These are phyloP conservation scores for Drosophila meridiana DNA, from an alignment of 2,888 invertebrate genomes.

Conservation along the genomic window DNA sequence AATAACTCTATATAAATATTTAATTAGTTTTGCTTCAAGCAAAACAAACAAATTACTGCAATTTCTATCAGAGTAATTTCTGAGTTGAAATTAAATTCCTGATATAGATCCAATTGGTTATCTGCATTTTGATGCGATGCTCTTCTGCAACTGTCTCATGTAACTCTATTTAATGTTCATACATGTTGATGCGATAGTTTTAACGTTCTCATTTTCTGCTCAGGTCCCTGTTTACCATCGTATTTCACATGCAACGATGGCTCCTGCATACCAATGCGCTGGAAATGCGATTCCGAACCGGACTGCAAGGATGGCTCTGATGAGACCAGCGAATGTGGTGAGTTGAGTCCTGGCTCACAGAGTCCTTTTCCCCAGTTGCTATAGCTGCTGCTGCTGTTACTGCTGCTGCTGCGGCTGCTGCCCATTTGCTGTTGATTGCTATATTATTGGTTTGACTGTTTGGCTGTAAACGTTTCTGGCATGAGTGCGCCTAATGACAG, in stretches of 20 bases:
- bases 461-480: slow-evolving; percentile 55
- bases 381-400: slow-evolving; percentile 1
- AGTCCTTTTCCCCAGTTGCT: neutral
- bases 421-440: slow-evolving; percentile 62
- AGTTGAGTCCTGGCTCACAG: slow-evolving; percentile 59
- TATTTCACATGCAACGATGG: slow-evolving; percentile 85
- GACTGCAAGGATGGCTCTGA: slow-evolving; percentile 88
- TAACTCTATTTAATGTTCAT: slow-evolving; percentile 14
- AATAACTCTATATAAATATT: neutral
- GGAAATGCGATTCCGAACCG: slow-evolving; percentile 87
- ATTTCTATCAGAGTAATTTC: neutral
- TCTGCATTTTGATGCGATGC: neutral
- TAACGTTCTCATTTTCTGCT: slow-evolving; percentile 45
- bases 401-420: slow-evolving; percentile 12
- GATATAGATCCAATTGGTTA: neutral
- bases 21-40: neutral
- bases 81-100: neutral
- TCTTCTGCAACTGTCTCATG: slow-evolving; percentile 1
- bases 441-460: slow-evolving; percentile 76
- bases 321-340: slow-evolving; percentile 87
- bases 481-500: slow-evolving; percentile 68
- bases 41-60: neutral
- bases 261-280: slow-evolving; percentile 87
- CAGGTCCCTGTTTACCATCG: slow-evolving; percentile 81
- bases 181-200: slow-evolving; percentile 24